These are phyloP conservation scores for Lepidochitona cinerea DNA, from an alignment of 2,888 invertebrate species.

Conservation along the genomic window DNA sequence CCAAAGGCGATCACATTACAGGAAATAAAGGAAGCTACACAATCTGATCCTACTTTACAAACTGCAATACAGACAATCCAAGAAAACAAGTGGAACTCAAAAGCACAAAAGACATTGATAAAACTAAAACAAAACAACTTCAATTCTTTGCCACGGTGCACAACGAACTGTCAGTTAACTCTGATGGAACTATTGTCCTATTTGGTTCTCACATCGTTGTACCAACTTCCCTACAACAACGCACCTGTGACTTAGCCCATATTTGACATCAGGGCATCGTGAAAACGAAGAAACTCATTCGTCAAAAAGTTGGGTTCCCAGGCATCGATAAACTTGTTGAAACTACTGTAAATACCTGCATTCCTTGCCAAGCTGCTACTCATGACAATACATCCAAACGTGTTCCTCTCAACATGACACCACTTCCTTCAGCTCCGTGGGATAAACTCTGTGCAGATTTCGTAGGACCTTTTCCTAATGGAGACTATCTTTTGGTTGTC, in stretches of 20 bases:
- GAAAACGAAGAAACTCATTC: background rate
- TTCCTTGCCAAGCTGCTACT: background rate
- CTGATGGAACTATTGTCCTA: background rate
- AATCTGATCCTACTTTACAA: background rate
- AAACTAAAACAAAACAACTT: background rate
- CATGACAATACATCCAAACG: background rate
- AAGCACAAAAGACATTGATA: too few species aligned
- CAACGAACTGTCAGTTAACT: background rate
- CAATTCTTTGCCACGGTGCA: background rate
- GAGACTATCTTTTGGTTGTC: too few species aligned
- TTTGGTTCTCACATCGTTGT: background rate
- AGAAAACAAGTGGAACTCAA: background rate
- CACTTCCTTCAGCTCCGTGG: too few species aligned
- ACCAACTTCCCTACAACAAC: background rate
- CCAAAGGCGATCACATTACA: background rate
- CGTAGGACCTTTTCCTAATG: too few species aligned
- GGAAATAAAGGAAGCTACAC: background rate
- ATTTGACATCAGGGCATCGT: background rate
- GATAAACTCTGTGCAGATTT: too few species aligned
- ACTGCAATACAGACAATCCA: background rate
- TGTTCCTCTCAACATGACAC: background rate
- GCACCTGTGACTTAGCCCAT: background rate
- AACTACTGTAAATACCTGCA: background rate
- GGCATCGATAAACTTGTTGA: background rate
- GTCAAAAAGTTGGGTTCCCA: background rate